These are phyloP conservation scores for Araneus ventricosus DNA, from an alignment of 1,140 invertebrate species.

Conservation along the genomic window DNA sequence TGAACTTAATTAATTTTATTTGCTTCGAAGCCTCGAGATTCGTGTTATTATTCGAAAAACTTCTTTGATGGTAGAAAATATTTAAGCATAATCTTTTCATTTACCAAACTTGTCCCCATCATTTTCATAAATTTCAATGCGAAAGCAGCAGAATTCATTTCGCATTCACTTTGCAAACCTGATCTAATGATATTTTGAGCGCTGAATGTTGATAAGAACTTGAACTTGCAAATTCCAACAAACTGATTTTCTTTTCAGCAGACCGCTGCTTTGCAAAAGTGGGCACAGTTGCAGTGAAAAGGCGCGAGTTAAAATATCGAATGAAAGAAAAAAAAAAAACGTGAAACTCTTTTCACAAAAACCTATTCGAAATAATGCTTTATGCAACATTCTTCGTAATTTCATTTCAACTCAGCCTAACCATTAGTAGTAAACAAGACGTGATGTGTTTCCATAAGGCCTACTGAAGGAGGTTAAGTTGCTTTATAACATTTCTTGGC, in stretches of 20 bases:
- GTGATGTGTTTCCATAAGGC: constrained; percentile 23
- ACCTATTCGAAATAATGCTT: constrained; percentile 1
- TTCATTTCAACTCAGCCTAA: constrained; percentile 31
- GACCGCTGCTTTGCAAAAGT: background rate
- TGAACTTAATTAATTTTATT: too few species aligned
- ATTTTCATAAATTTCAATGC: background rate
- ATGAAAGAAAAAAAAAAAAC: background rate
- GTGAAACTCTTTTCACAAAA: background rate
- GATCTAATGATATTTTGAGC: constrained; percentile 28
- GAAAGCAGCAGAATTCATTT: background rate
- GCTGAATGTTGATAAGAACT: background rate
- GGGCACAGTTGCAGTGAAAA: background rate
- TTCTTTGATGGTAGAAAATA: background rate
- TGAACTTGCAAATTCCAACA: background rate
- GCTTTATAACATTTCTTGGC: constrained; percentile 30
- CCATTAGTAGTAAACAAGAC: constrained; percentile 49
- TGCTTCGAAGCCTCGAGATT: too few species aligned
- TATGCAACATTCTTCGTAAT: constrained; percentile 12
- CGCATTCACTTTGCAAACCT: background rate
- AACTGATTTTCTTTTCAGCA: background rate
- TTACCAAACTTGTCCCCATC: background rate
- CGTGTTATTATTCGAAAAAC: background rate
- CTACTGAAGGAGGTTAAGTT: constrained; percentile 6
- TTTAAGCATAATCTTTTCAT: background rate
- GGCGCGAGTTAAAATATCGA: background rate